A percentile compares a stretch with the other conserved stretches of the same genome.
Evolutionary conservation across 2,113 vertebrate genomes (phyloP).

Genomic region (Datnioides undecimradiatus): DNA sequence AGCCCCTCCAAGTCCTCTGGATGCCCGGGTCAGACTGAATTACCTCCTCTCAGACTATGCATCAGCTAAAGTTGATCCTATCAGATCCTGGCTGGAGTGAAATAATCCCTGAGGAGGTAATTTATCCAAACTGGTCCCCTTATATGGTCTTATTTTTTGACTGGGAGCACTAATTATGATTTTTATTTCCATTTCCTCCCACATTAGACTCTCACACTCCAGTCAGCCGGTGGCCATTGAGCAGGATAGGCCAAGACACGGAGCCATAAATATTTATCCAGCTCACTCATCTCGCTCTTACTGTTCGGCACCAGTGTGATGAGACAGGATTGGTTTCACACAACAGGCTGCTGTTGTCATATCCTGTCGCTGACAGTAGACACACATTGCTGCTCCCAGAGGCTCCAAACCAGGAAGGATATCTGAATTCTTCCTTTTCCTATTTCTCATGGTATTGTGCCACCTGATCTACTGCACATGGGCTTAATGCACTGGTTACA

Average conservation of each 20-base stretch:
- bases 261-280: slow-evolving; percentile 73
- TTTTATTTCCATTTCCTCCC: slow-evolving; percentile 61
- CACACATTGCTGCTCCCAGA: slow-evolving; percentile 28
- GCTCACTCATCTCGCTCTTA: slow-evolving; percentile 63
- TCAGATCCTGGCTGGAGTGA: slow-evolving; percentile 23
- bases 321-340: slow-evolving; percentile 53
- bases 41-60: slow-evolving; percentile 46
- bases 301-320: slow-evolving; percentile 47
- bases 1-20: slow-evolving; percentile 61
- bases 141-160: slow-evolving; percentile 35
- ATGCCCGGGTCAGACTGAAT: slow-evolving; percentile 62
- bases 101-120: slow-evolving; percentile 54
- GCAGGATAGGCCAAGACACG: slow-evolving; percentile 48
- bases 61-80: slow-evolving; percentile 47
- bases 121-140: slow-evolving; percentile 45
- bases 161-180: slow-evolving; percentile 46
- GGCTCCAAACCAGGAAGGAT: slow-evolving; percentile 49
- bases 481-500: not conserved
- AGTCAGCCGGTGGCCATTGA: slow-evolving; percentile 21
- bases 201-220: slow-evolving; percentile 45
- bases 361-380: slow-evolving; percentile 61
- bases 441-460: slow-evolving; percentile 25
- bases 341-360: slow-evolving; percentile 62
- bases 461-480: not conserved
- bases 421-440: slow-evolving; percentile 22